phyloP scores from a whole-genome alignment of 2,888 invertebrate genomes.

The Bedellia somnulentella region DNA sequence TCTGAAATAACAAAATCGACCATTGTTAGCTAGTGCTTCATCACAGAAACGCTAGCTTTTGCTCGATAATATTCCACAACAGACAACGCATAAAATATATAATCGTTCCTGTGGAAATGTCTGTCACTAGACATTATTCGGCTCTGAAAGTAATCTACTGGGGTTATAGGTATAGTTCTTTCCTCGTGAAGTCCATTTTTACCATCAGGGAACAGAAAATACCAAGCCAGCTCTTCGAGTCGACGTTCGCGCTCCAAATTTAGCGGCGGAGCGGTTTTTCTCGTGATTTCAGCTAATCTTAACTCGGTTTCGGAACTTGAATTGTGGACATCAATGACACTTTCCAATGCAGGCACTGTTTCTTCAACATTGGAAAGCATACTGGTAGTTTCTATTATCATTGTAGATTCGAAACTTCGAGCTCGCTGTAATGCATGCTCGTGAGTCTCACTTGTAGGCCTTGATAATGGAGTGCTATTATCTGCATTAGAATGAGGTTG shows the following conservation, averaged over 20 bases:
- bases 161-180: not conserved
- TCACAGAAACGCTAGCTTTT: too few relatives aligned
- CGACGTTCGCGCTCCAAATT: not conserved
- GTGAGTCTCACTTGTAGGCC: not conserved
- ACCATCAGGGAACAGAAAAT: conserved; percentile 1
- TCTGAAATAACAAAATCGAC: conserved; percentile 17
- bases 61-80: too few relatives aligned
- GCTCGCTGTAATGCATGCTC: not conserved
- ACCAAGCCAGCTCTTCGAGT: conserved; percentile 1
- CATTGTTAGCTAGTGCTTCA: too few relatives aligned
- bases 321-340: not conserved
- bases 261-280: conserved; percentile 1
- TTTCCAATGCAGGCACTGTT: not conserved
- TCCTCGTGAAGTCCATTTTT: conserved; percentile 1
- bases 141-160: not conserved
- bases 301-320: not conserved
- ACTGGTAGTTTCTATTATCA: not conserved
- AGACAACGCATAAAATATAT: conserved; percentile 1
- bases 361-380: not conserved
- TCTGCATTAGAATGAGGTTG: too few relatives aligned
- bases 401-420: not conserved
- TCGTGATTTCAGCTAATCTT: not conserved
- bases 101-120: conserved; percentile 1
- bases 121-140: not conserved
- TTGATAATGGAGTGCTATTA: too few relatives aligned